These are phyloP conservation scores for Telenomus remus DNA, from an alignment of 1,140 invertebrate species.

Conservation along the genomic window DNA sequence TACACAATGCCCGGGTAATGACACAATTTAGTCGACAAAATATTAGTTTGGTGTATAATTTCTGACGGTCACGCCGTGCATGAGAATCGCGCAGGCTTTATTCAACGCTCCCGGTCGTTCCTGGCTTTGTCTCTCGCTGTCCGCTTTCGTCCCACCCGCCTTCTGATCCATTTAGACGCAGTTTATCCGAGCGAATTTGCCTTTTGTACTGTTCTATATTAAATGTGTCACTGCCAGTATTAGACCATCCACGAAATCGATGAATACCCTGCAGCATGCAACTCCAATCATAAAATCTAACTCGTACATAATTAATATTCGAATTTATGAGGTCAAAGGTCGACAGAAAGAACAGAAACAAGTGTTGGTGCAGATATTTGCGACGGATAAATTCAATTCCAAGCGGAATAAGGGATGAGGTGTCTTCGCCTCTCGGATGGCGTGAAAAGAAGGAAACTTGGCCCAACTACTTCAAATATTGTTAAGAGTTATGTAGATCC, in stretches of 20 bases:
- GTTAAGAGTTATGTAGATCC: constrained; percentile 13
- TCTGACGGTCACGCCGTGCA: constrained; percentile 17
- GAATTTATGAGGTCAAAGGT: no score
- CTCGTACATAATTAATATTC: no score
- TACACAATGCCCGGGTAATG: constrained; percentile 4
- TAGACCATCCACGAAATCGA: neutral
- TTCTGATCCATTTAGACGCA: constrained; percentile 34
- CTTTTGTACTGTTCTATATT: constrained; percentile 39
- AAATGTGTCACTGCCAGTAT: constrained; percentile 39
- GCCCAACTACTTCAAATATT: neutral
- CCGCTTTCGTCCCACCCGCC: no score
- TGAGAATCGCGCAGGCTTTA: constrained; percentile 19
- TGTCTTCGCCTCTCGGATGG: no score
- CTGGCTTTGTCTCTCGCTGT: no score
- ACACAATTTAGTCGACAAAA: constrained; percentile 20
- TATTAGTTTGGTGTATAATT: constrained; percentile 32
- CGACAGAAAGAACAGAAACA: no score
- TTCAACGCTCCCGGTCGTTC: constrained; percentile 1
- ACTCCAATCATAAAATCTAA: no score
- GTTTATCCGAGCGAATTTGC: constrained; percentile 39
- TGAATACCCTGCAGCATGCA: no score
- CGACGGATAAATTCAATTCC: no score
- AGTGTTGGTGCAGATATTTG: no score
- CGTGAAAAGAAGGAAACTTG: no score
- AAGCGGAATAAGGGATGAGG: no score